Base-by-base conservation (phyloP, 2,113 vertebrate species). In the human region DNA sequence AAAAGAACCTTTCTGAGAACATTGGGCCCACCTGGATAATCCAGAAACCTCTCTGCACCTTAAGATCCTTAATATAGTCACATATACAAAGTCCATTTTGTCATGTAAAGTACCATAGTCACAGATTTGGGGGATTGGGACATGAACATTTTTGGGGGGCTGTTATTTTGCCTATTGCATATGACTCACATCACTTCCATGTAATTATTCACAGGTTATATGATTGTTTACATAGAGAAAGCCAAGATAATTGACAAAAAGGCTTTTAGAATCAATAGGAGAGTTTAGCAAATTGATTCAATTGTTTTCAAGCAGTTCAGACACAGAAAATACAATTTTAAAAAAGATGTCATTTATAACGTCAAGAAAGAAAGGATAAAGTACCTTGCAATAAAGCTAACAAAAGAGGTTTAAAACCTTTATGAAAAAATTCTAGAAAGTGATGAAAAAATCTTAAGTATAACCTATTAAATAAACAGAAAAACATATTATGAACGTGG, bases 401-500 rank as follows among this genome's bases (percentile, higher is more conserved):
- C 17, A 93, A 90, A 93, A 83, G 50, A 61, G 66, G 52, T n/a
- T 90, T 66, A 86, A 94, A 89, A 50, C 14, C 30, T 76, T 79
- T 18, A 84, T 35, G 23, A 83, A 84, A 57, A 70, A 75, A 92
- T 78, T 72, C 32, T 59, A 80, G 68, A 94, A 89, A 93, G 27
- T 85, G 55, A 55, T 73, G 64, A 16, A 84, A 45, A 86, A 92
- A 52, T 86, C 80, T 93, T 81, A 86, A 93, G 90, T 66, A 82
- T 76, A 64, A 89, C 17, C 57, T 61, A 61, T 66, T 73, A 85
- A 84, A 86, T 75, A 96, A 93, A 86, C 14, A 95, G 70, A 88
- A 80, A 87, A 59, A 59, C 38, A 75, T 43, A 45, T 27, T 52
- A 52, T 32, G 35, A 92, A 57, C 12, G 30, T 11, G 20, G n/a